These are phyloP conservation scores for Neria commutata DNA, from an alignment of 2,888 invertebrate genomes.

Conservation along the genomic window DNA sequence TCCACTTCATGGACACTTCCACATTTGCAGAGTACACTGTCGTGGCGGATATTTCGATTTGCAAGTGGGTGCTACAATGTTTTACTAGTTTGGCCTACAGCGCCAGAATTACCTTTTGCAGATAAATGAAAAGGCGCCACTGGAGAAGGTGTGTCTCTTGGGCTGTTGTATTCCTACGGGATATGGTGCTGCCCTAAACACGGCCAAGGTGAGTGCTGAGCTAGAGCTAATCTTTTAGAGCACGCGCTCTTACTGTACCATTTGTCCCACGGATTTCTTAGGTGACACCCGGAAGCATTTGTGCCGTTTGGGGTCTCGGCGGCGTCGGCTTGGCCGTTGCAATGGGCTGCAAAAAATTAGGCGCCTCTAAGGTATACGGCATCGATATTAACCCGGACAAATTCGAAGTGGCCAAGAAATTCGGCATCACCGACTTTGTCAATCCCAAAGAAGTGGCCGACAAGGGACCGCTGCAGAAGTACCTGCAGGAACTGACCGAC, in stretches of 20 bases:
- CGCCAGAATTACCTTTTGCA: conserved; percentile 48
- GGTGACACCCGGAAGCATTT: conserved; percentile 84
- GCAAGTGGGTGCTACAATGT: too few species aligned
- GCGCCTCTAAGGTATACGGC: conserved; percentile 86
- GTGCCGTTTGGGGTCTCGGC: conserved; percentile 93
- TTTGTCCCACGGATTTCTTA: conserved; percentile 57
- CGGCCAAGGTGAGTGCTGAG: conserved; percentile 73
- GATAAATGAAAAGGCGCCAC: conserved; percentile 77
- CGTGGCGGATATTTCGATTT: conserved; percentile 90
- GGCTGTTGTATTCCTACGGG: conserved; percentile 96
- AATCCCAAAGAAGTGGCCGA: conserved; percentile 82
- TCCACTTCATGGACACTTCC: conserved; percentile 96
- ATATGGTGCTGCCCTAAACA: conserved; percentile 92
- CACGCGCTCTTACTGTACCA: not conserved
- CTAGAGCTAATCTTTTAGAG: too few species aligned
- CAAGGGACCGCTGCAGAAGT: conserved; percentile 81
- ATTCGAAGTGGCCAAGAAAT: conserved; percentile 76
- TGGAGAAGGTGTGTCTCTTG: conserved; percentile 86
- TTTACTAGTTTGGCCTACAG: not conserved
- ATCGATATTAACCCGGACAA: conserved; percentile 86
- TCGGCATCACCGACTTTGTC: conserved; percentile 93
- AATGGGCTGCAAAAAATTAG: conserved; percentile 84
- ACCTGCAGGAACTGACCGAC: conserved; percentile 86
- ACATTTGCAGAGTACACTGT: conserved; percentile 95
- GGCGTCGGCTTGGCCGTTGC: conserved; percentile 92